Base-by-base conservation (phyloP, 2,113 vertebrate genomes). In the Anhinga rufa region DNA sequence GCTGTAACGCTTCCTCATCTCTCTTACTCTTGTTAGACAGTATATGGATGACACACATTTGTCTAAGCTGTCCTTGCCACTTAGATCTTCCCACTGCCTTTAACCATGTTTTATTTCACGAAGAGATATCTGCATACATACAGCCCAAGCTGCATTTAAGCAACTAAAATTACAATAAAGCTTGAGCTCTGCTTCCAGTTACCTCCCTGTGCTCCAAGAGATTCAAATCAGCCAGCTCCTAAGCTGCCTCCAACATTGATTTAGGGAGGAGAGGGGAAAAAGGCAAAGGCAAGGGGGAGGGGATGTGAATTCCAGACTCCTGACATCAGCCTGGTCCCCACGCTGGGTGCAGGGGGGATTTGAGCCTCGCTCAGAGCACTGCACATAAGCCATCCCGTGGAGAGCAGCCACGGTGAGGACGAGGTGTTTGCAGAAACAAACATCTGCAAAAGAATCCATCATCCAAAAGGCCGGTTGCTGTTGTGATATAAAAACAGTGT, bases 401-500 rank as follows among this genome's bases (percentile, higher is more conserved):
- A 31, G 46, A 44, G 32, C 6, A 0, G 38, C 60, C 32, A 24
- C 9, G 1, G 48, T 13, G 2, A 31, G 58, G 51, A 40, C 6
- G 4, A 70, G 52, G 51, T 3, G 51, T 36, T 1, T 18, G 62
- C 58, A 42, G 64, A 54, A 69, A 7, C 4, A 10, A 74, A 62
- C 2, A 0, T 4, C 46, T 38, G 64, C 86, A 74, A 17, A 28
- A 69, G n/a, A 25, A 17, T 2, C 38, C 26, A 17, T 2, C 1
- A 0, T 1, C 54, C 1, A 0, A 28, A 9, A 68, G 17, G 31
- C 46, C 9, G 2, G 58, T 20, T 26, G 54, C 49, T 20, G 8
- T 2, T 15, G 2, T 3, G 15, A 29, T 44, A 46, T 18, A 10
- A 4, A 20, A n/a, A 3, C 13, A 7, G 3, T 0, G 8, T 7